phyloP scores from a whole-genome alignment of 2,888 invertebrate species.

The Pyrrhia umbra region DNA sequence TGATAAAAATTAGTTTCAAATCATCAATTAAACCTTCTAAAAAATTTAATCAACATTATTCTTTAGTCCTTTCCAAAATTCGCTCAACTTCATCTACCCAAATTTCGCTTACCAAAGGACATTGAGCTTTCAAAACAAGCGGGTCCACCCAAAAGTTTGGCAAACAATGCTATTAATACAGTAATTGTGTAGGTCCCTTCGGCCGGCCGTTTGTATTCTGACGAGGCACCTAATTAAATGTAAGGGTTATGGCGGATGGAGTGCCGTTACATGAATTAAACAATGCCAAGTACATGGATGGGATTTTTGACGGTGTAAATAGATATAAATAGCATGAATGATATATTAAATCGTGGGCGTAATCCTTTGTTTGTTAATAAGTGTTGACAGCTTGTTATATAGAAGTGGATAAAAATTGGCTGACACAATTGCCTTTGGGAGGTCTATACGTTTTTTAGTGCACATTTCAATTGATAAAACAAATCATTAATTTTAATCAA shows the following conservation, averaged over 20 bases:
- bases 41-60: too few species aligned
- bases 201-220: conserved; percentile 56
- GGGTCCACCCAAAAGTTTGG: conserved; percentile 20
- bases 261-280: conserved; percentile 43
- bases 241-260: conserved; percentile 42
- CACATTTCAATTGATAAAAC: too few species aligned
- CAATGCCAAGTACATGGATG: neutral
- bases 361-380: conserved; percentile 16
- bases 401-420: neutral
- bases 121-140: conserved; percentile 17
- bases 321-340: neutral
- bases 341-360: neutral
- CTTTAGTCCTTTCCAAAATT: neutral
- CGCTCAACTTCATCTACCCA: neutral
- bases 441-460: neutral
- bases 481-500: too few species aligned
- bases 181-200: conserved; percentile 48
- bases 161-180: conserved; percentile 60
- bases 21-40: too few species aligned
- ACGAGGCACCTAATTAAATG: conserved; percentile 61
- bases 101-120: conserved; percentile 11
- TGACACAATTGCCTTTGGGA: neutral
- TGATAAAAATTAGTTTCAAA: too few species aligned
- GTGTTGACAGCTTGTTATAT: neutral
- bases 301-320: conserved; percentile 18